Evolutionary conservation across 37 sponge, comb jelly and placozoan species (phyloP).

Genomic region (Oopsacas minuta): DNA sequence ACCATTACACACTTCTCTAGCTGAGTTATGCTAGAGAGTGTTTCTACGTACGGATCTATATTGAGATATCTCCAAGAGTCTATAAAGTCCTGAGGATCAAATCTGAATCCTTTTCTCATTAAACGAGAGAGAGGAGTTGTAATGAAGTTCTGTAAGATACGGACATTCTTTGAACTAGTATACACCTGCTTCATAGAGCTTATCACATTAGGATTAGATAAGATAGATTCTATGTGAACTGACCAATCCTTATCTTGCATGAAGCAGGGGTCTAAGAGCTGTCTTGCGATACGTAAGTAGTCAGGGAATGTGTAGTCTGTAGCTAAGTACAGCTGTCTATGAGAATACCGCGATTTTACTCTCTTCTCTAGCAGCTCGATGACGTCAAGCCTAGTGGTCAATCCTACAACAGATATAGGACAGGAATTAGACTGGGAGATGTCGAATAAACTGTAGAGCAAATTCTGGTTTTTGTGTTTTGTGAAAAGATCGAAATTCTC

Average conservation of each 20-base stretch:
- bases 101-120: not conserved
- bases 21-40: not conserved
- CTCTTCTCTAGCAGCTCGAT: slow-evolving; percentile 85
- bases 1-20: slow-evolving; percentile 2
- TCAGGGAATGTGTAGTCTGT: slow-evolving; percentile 41
- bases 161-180: not conserved
- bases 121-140: not conserved
- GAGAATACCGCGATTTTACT: slow-evolving; percentile 84
- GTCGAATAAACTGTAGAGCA: slow-evolving; percentile 87
- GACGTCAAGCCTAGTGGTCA: slow-evolving; percentile 64
- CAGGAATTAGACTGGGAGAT: slow-evolving; percentile 37
- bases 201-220: not conserved
- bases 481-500: slow-evolving; percentile 92
- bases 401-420: slow-evolving; percentile 73
- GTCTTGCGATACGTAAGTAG: slow-evolving; percentile 19
- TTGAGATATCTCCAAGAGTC: not conserved
- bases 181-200: not conserved
- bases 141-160: not conserved
- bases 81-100: not conserved
- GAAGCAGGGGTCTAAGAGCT: not conserved
- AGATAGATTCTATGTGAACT: not conserved
- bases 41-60: not conserved
- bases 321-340: slow-evolving; percentile 50
- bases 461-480: slow-evolving; percentile 74
- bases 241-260: not conserved